These are phyloP conservation scores for Trididemnum clinides DNA, from an alignment of 23 tunicate genomes.

Conservation along the genomic window DNA sequence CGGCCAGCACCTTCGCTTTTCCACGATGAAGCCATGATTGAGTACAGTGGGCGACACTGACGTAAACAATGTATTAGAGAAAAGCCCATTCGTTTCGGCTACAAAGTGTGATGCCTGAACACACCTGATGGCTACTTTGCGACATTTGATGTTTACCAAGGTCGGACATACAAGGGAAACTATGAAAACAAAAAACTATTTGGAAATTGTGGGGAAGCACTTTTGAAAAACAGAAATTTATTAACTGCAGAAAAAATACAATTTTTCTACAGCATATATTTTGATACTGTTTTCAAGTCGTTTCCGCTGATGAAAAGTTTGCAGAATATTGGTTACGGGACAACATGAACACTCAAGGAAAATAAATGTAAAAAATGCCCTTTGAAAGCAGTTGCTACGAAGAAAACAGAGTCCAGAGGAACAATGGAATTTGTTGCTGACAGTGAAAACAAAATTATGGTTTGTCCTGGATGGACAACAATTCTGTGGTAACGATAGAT, in stretches of 20 bases:
- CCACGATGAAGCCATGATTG: constrained; percentile 19
- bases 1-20: not conserved
- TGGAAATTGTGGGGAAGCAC: not conserved
- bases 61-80: constrained; percentile 1
- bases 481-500: constrained; percentile 16
- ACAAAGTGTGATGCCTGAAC: constrained; percentile 22
- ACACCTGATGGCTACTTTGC: not conserved
- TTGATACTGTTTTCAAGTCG: constrained; percentile 1
- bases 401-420: constrained; percentile 5
- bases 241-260: not conserved
- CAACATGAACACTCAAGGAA: not conserved
- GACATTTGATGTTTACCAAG: constrained; percentile 2
- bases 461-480: constrained; percentile 21
- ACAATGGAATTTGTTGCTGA: constrained; percentile 2
- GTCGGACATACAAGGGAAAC: not conserved
- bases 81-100: constrained; percentile 9
- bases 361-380: constrained; percentile 3
- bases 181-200: not conserved
- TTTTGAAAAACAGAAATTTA: constrained; percentile 1
- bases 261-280: not conserved
- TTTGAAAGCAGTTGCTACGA: constrained; percentile 15
- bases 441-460: constrained; percentile 4
- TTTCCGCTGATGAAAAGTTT: constrained; percentile 2
- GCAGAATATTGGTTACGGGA: not conserved
- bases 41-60: constrained; percentile 5